Evolutionary conservation across 2,797 vertebrate species (phyloP).

Genomic region (Austrolebias charrua): DNA sequence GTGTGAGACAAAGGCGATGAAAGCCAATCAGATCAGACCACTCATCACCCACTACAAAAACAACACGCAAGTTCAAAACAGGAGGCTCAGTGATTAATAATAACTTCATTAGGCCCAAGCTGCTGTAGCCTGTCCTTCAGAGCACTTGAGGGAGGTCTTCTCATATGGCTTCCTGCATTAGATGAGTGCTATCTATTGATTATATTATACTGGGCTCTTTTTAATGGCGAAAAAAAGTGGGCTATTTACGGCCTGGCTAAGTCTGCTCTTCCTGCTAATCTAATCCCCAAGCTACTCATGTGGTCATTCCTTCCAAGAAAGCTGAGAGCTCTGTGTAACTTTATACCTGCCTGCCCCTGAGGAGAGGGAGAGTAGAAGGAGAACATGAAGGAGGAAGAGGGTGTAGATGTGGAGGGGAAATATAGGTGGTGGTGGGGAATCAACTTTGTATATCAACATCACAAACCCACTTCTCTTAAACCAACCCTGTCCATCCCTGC

Average conservation of each 20-base stretch:
- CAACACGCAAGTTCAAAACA: slow-evolving; percentile 76
- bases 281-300: slow-evolving; percentile 84
- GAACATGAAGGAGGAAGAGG: slow-evolving; percentile 57
- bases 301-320: slow-evolving; percentile 84
- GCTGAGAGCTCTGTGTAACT: slow-evolving; percentile 83
- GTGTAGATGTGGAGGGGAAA: slow-evolving; percentile 30
- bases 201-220: slow-evolving; percentile 78
- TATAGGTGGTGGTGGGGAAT: slow-evolving; percentile 62
- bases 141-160: slow-evolving; percentile 81
- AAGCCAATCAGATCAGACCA: slow-evolving; percentile 59
- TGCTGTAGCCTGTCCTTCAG: slow-evolving; percentile 78
- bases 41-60: slow-evolving; percentile 77
- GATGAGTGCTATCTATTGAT: slow-evolving; percentile 83
- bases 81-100: slow-evolving; percentile 79
- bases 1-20: slow-evolving; percentile 34
- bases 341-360: slow-evolving; percentile 79
- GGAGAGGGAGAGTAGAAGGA: slow-evolving; percentile 62
- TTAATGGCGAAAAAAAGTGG: slow-evolving; percentile 80
- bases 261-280: slow-evolving; percentile 84
- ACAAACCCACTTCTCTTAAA: slow-evolving; percentile 67
- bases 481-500: slow-evolving; percentile 63
- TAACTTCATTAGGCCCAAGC: slow-evolving; percentile 78
- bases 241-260: slow-evolving; percentile 81
- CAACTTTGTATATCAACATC: slow-evolving; percentile 76
- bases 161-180: slow-evolving; percentile 78